phyloP scores from a whole-genome alignment of 1,140 invertebrate species.

The Helicoverpa armigera region DNA sequence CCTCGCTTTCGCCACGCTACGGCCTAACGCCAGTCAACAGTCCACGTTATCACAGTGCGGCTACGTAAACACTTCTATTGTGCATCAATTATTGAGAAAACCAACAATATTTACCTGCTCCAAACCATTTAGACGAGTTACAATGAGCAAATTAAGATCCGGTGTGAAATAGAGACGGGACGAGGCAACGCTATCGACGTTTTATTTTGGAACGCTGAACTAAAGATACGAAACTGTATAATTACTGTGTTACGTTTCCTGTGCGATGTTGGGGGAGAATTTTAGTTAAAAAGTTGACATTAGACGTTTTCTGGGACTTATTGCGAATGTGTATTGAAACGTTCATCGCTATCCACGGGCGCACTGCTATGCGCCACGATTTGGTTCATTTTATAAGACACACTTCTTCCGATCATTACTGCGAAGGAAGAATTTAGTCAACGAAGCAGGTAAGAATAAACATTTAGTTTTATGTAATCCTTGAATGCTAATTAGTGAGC shows the following conservation, averaged over 20 bases:
- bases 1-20: constrained; percentile 75
- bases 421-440: constrained; percentile 85
- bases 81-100: constrained; percentile 35
- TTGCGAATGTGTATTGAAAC: constrained; percentile 86
- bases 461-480: constrained; percentile 25
- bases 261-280: constrained; percentile 83
- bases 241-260: constrained; percentile 76
- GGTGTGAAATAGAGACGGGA: constrained; percentile 78
- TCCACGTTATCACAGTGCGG: constrained; percentile 50
- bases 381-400: constrained; percentile 86
- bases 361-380: constrained; percentile 86
- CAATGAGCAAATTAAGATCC: constrained; percentile 82
- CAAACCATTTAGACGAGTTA: constrained; percentile 55
- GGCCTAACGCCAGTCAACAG: constrained; percentile 47
- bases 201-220: constrained; percentile 49
- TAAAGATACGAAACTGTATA: constrained; percentile 76
- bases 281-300: constrained; percentile 80
- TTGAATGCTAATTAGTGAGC: not conserved
- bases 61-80: constrained; percentile 51
- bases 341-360: constrained; percentile 85
- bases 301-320: constrained; percentile 77
- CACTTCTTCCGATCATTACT: constrained; percentile 86
- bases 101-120: constrained; percentile 17
- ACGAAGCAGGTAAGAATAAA: constrained; percentile 67
- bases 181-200: constrained; percentile 29